Conservation (phyloP, 2,797 vertebrate genomes). For the Gadopsis marmoratus region DNA sequence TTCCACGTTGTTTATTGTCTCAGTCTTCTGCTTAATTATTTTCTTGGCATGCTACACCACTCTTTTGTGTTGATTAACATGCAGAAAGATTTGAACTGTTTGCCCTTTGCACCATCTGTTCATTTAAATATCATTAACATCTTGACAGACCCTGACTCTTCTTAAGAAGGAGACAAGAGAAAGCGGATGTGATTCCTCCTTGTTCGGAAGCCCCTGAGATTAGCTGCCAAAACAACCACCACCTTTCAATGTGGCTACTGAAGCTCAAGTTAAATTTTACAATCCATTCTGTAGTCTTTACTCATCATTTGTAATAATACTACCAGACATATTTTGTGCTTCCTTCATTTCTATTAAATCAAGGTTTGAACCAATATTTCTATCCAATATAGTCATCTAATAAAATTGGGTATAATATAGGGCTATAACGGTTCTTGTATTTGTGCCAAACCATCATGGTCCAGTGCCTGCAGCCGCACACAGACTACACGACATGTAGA, state of each 20-base stretch:
- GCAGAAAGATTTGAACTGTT: too few species aligned
- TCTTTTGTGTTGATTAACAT: constrained; percentile 41
- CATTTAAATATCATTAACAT: constrained; percentile 48
- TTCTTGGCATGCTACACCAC: background rate
- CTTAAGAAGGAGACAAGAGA: constrained; percentile 6
- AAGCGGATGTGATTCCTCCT: background rate
- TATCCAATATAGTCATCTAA: too few species aligned
- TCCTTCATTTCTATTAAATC: background rate
- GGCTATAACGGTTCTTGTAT: too few species aligned
- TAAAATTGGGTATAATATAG: background rate
- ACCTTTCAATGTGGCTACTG: background rate
- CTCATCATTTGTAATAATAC: too few species aligned
- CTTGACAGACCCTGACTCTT: constrained; percentile 22
- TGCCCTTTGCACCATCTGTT: constrained; percentile 62
- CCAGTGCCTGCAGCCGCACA: too few species aligned
- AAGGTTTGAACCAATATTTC: background rate
- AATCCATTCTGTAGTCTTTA: background rate
- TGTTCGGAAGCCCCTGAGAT: background rate
- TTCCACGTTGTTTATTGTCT: background rate
- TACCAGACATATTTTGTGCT: background rate
- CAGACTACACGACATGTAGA: too few species aligned
- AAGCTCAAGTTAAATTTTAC: background rate
- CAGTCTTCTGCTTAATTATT: background rate
- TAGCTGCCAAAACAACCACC: background rate
- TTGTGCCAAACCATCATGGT: too few species aligned